These are phyloP conservation scores for Parelbella ahira DNA, from an alignment of 2,888 invertebrate species.

Conservation along the genomic window DNA sequence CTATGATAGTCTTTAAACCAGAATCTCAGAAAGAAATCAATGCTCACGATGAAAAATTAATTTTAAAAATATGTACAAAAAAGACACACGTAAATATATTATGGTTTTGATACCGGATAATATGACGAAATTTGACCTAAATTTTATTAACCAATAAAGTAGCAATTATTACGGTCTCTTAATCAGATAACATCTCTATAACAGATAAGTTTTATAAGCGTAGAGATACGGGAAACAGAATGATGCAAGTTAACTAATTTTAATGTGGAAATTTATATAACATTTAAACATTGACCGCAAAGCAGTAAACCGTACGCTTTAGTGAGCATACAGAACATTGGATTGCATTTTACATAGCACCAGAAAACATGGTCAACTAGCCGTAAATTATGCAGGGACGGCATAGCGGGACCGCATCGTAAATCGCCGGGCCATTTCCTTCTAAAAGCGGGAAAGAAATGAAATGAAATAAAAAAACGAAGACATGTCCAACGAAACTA, in stretches of 20 bases:
- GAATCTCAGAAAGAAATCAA: no score
- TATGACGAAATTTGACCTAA: no score
- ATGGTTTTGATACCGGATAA: no score
- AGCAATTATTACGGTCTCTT: conserved; percentile 14
- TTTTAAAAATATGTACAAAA: no score
- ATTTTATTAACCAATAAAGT: conserved; percentile 5
- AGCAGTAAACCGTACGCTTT: conserved; percentile 14
- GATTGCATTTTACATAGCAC: conserved; percentile 31
- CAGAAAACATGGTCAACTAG: conserved; percentile 32
- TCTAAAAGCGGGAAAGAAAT: no score
- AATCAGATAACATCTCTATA: conserved; percentile 1
- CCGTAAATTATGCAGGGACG: conserved; percentile 35
- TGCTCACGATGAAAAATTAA: no score
- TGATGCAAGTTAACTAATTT: conserved; percentile 6
- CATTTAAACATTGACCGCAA: conserved; percentile 15
- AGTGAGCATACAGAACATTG: conserved; percentile 27
- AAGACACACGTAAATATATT: no score
- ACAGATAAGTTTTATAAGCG: conserved; percentile 7
- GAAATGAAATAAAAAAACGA: conserved; percentile 26
- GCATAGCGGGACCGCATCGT: conserved; percentile 34
- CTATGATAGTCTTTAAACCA: no score
- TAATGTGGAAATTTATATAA: conserved; percentile 18
- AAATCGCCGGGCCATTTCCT: conserved; percentile 32
- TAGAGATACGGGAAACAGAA: background rate
- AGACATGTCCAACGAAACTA: conserved; percentile 29